Base-by-base conservation (phyloP, 2,113 vertebrate genomes). In the Stegostoma tigrinum region DNA sequence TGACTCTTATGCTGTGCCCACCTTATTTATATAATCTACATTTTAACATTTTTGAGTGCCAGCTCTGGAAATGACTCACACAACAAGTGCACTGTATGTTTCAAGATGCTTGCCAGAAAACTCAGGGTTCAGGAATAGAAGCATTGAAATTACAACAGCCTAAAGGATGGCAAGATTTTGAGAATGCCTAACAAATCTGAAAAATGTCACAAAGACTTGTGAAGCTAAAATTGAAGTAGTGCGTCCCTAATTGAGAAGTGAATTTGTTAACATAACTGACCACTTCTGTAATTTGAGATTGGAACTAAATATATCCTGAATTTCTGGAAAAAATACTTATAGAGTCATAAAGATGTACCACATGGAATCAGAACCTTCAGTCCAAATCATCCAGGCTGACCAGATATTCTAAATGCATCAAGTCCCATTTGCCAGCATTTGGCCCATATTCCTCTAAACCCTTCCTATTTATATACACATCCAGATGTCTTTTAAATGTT, bases 161-260 rank as follows among this genome's bases (percentile, higher is more conserved):
- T 0, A 4, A 52, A 24, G 68, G 94, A 52, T 95, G 94, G 67
- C 42, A 24, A 95, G 94, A 95, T 75, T 70, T 95, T 27, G 38
- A 61, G 94, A 75, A 75, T 95, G 67, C 68, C 14, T 52, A 23
- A 52, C 66, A 95, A 95, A 72, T 27, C 94, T 95, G 68, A 95
- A 72, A 70, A 27, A 75, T 72, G 42, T 27, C 94, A 48, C 45
- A 95, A 72, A 72, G 42, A 15, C 24, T 75, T 52, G n/a, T 4
- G 27, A 27, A 30, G 67, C 23, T 34, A 27, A 42, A 48, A 48
- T 24, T 72, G 42, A 95, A 17, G 14, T 48, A 23, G 66, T 17
- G 30, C 34, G 27, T 70, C 45, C 24, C 45, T 45, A 72, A 15
- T 67, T 19, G 4, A 61, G 27, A 64, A 89, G 45, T 89, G 19